phyloP scores from a whole-genome alignment of 2,888 invertebrate species.

The Osmoderma eremita region DNA sequence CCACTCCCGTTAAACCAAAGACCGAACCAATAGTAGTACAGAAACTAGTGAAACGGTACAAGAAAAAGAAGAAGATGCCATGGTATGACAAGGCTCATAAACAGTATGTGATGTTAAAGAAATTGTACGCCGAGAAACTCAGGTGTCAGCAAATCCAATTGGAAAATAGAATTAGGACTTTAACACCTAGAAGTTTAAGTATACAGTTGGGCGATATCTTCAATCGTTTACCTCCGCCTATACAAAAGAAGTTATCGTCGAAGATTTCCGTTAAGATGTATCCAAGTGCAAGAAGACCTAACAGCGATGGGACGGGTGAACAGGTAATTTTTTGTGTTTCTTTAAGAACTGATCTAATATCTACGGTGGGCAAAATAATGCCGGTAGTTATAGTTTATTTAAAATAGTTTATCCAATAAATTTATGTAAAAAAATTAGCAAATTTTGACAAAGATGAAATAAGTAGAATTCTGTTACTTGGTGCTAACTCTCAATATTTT shows the following conservation, averaged over 20 bases:
- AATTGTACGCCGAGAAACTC: conserved; percentile 14
- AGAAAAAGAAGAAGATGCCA: conserved; percentile 31
- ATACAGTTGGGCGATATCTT: conserved; percentile 54
- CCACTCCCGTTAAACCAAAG: conserved; percentile 3
- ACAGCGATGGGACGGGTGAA: background rate
- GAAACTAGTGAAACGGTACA: conserved; percentile 8
- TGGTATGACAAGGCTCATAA: conserved; percentile 39
- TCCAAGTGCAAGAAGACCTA: conserved; percentile 20
- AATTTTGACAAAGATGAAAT: too few species aligned
- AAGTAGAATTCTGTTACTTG: too few species aligned
- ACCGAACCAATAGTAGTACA: background rate
- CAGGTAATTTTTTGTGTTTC: conserved; percentile 32
- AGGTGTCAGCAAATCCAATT: conserved; percentile 26
- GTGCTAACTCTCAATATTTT: too few species aligned
- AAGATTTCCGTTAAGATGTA: conserved; percentile 34
- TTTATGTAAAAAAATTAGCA: too few species aligned
- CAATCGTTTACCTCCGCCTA: conserved; percentile 33
- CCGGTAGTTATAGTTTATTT: too few species aligned
- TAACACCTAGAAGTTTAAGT: conserved; percentile 51
- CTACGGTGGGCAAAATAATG: too few species aligned
- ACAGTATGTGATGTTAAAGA: conserved; percentile 23
- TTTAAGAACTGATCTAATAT: too few species aligned
- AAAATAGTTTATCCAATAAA: too few species aligned
- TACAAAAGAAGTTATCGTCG: conserved; percentile 28
- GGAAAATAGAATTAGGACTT: conserved; percentile 43